Conservation (phyloP, 2,888 invertebrate genomes). For the Hyalella azteca region DNA sequence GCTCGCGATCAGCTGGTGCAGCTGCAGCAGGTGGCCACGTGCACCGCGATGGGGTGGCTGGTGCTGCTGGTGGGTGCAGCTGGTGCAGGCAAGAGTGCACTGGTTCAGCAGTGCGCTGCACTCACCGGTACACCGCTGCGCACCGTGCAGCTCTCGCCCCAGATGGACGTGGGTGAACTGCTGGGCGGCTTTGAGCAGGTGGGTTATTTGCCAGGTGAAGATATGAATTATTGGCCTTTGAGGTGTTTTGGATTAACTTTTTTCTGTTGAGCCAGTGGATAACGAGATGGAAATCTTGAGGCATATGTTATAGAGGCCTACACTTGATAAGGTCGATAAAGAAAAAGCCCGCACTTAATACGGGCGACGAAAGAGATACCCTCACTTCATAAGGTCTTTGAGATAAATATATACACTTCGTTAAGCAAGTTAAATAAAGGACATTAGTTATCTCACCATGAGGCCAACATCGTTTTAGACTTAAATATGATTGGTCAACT, state of each 20-base stretch:
- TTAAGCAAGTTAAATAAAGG: too few species aligned
- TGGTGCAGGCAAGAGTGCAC: constrained; percentile 79
- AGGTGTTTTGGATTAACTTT: not conserved
- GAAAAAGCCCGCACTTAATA: too few species aligned
- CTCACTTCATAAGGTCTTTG: too few species aligned
- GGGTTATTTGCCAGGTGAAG: constrained; percentile 60
- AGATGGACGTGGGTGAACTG: constrained; percentile 93
- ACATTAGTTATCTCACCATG: too few species aligned
- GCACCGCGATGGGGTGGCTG: constrained; percentile 91
- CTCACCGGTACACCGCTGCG: constrained; percentile 76
- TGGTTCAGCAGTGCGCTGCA: constrained; percentile 77
- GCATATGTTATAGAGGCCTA: too few species aligned
- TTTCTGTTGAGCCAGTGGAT: not conserved
- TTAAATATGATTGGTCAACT: too few species aligned
- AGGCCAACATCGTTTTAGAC: too few species aligned
- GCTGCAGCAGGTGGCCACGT: constrained; percentile 81
- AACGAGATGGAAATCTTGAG: not conserved
- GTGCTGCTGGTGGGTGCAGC: constrained; percentile 75
- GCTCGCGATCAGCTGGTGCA: constrained; percentile 60
- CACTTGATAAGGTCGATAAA: too few species aligned
- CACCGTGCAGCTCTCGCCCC: constrained; percentile 82
- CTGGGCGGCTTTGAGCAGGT: constrained; percentile 98
- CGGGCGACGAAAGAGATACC: too few species aligned
- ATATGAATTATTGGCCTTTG: not conserved
- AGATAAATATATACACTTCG: too few species aligned